These are phyloP conservation scores for Drosophila ercepeae DNA, from an alignment of 1,140 invertebrate species.

Conservation along the genomic window DNA sequence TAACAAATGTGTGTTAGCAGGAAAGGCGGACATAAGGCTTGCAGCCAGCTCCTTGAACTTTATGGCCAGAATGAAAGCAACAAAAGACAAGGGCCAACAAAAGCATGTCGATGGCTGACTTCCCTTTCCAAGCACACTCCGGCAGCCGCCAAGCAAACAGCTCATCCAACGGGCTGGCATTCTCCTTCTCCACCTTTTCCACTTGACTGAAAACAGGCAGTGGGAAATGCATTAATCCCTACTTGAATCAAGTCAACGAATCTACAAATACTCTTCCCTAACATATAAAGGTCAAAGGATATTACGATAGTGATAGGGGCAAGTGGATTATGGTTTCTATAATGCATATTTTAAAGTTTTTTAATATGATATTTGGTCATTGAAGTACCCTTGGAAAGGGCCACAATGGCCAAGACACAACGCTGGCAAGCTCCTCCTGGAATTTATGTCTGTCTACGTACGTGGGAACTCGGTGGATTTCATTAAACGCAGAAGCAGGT, in stretches of 20 bases:
- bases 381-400: neutral
- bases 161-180: constrained; percentile 22
- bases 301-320: no score
- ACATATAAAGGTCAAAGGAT: no score
- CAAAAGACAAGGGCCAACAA: constrained; percentile 35
- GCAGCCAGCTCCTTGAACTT: constrained; percentile 57
- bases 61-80: constrained; percentile 42
- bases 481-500: constrained; percentile 50
- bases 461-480: constrained; percentile 52
- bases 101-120: constrained; percentile 52
- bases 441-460: constrained; percentile 7
- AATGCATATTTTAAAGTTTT: no score
- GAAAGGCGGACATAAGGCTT: neutral
- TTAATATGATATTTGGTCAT: no score
- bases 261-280: neutral
- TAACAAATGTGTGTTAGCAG: constrained; percentile 16
- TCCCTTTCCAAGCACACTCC: neutral
- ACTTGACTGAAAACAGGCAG: constrained; percentile 34
- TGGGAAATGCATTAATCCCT: constrained; percentile 32
- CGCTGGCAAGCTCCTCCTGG: neutral
- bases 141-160: neutral
- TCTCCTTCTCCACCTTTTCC: constrained; percentile 11
- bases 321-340: no score
- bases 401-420: neutral
- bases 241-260: neutral